Evolutionary conservation across 1,140 invertebrate genomes (phyloP).

Genomic region (Heliconius himera): DNA sequence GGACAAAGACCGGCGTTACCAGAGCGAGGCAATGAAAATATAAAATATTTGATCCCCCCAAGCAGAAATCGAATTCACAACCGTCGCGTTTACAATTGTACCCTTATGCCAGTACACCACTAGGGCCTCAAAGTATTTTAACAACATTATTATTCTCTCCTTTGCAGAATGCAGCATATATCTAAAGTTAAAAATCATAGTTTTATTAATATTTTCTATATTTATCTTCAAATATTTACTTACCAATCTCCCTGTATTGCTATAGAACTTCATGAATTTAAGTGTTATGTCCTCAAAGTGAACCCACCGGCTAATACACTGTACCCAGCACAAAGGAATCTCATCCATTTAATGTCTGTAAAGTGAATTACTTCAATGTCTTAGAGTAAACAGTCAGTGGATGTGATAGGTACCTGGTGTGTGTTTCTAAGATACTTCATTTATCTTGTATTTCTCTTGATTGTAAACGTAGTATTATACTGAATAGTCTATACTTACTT

Average conservation of each 20-base stretch:
- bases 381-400: neutral
- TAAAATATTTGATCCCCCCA: too few relatives aligned
- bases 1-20: too few relatives aligned
- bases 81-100: too few relatives aligned
- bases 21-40: too few relatives aligned
- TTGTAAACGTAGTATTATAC: neutral
- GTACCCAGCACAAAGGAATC: neutral
- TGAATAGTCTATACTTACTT: neutral
- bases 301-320: neutral
- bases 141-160: too few relatives aligned
- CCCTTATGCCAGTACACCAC: too few relatives aligned
- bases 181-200: too few relatives aligned
- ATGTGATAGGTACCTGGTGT: neutral
- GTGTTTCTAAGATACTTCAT: neutral
- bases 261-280: neutral
- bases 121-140: too few relatives aligned
- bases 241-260: neutral
- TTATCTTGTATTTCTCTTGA: neutral
- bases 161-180: too few relatives aligned
- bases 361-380: neutral
- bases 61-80: too few relatives aligned
- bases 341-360: slow-evolving; percentile 11
- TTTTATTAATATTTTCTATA: too few relatives aligned
- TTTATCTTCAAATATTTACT: too few relatives aligned
- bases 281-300: neutral